Evolutionary conservation across 2,797 vertebrate genomes (phyloP), one percentile per base, ranked within the genome.

Genomic region (Lepidocolaptes lacrymiger): DNA sequence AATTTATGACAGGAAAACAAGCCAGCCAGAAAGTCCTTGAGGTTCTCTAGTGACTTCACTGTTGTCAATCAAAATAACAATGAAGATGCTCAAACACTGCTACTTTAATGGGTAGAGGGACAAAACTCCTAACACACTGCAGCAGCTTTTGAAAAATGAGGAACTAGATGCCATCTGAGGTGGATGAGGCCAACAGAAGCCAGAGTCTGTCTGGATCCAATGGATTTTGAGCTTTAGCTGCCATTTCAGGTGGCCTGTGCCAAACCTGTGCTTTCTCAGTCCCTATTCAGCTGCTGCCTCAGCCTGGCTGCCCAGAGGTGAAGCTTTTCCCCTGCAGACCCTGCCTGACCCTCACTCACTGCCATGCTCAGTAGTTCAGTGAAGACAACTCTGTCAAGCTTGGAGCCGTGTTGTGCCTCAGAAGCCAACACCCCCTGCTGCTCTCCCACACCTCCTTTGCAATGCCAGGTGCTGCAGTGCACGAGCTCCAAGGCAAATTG

Each of bases 51-150:
- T 61, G 77, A 87, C 62, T 89, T 63, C 1, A 0, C 62, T 78
- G 54, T 74, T 87, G 91, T 86, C 92, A 90, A 81, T 91, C 88
- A 92, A 81, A 88, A 67, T 86, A 88, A 92, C 62, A 84, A 36
- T 41, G 41, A 94, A 90, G 83, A 90, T 74, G 36, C 61, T 94
- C 61, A 67, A 78, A 80, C 13, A 7, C n/a, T 59, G 62, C 52
- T 72, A 16, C 46, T 86, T 74, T 82, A 92, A 86, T n/a, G 71
- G 88, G 54, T 77, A 93, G 52, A 61, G 52, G 61, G 68, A 95
- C 59, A 85, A 56, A 91, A 73, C 34, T 44, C 62, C 69, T 67
- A 34, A 84, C 44, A 84, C 36, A 5, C 44, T 56, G 44, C 32
- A 84, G 71, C 89, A 24, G 74, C 56, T 94, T 92, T 39, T 78